phyloP scores from a whole-genome alignment of 2,113 vertebrate genomes.

The Tetrax tetrax region DNA sequence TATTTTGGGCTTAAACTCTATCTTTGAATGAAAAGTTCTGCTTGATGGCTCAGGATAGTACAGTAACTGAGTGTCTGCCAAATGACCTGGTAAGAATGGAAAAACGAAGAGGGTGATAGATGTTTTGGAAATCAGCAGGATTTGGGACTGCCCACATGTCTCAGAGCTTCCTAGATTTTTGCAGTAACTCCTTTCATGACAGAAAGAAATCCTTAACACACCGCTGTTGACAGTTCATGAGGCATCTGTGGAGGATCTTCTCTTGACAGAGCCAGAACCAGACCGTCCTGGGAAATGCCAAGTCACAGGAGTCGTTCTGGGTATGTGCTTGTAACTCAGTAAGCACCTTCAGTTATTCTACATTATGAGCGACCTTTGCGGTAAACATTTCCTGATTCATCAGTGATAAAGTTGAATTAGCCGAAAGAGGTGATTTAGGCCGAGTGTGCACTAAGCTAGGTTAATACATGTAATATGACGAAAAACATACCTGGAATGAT shows the following conservation, averaged over 20 bases:
- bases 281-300: slow-evolving; percentile 77
- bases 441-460: not conserved
- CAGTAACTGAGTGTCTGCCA: not conserved
- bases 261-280: slow-evolving; percentile 80
- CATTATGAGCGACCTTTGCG: not conserved
- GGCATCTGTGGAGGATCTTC: slow-evolving; percentile 89
- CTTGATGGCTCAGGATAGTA: not conserved
- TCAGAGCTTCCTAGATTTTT: not conserved
- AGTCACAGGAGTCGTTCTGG: slow-evolving; percentile 84
- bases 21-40: not conserved
- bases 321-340: slow-evolving; percentile 64
- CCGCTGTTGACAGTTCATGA: slow-evolving; percentile 86
- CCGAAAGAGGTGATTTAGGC: fast-evolving
- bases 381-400: not conserved
- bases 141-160: not conserved
- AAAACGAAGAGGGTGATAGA: not conserved
- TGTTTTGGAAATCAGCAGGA: not conserved
- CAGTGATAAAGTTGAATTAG: not conserved
- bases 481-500: not conserved
- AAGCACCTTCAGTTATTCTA: not conserved
- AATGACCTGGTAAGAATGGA: not conserved
- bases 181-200: slow-evolving; percentile 46
- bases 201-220: slow-evolving; percentile 87
- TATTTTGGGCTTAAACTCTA: not conserved
- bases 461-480: not conserved